Base-by-base conservation (phyloP, 2,888 invertebrate genomes). In the Eristalis tenax region DNA sequence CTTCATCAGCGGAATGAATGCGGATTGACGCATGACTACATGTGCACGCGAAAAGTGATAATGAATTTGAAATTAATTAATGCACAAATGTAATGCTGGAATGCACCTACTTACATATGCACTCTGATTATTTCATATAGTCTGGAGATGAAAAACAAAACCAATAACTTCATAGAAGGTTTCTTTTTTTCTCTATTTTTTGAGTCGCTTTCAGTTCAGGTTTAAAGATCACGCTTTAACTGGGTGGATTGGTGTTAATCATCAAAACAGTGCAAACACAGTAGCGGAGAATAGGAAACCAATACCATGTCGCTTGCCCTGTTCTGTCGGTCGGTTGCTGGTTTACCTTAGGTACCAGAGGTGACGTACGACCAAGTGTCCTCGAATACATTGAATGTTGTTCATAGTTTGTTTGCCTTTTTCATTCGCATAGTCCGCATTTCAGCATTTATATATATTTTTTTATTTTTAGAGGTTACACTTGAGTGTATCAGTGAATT, bases 191-290 rank as follows among this genome's bases (percentile, higher is more conserved):
- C 10, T 18, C n/a, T n/a, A n/a, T n/a, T 43, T 40, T 63, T 63
- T 4, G 50, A 22, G 50, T 56, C 38, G 63, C 18, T 69, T 66
- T 77, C 78, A 56, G 57, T 32, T 66, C 78, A 56, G 57, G 70
- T 78, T 78, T 78, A 59, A 65, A 71, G 79, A 79, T 79, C 79
- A 79, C 79, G 66, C 18, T 66, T 61, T 32, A 73, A 61, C 71
- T 57, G 73, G 71, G 35, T 79, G 66, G n/a, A 66, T 35, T 57
- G 61, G 61, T 26, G 64, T 59, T 18, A 66, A 61, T 73, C 79
- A 79, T 65, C 26, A 79, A 65, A 63, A 65, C 2, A 77, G 26
- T 38, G 13, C 23, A 40, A 66, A 22, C 38, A 43, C 18, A 38
- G 43, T 61, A 56, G 43, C 38, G 56, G 70, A 64, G 38, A 65